Percentiles rank a stretch among this genome's conserved stretches.
phyloP scores from a whole-genome alignment of 2,888 invertebrate genomes.

The Pelosia muscerda region DNA sequence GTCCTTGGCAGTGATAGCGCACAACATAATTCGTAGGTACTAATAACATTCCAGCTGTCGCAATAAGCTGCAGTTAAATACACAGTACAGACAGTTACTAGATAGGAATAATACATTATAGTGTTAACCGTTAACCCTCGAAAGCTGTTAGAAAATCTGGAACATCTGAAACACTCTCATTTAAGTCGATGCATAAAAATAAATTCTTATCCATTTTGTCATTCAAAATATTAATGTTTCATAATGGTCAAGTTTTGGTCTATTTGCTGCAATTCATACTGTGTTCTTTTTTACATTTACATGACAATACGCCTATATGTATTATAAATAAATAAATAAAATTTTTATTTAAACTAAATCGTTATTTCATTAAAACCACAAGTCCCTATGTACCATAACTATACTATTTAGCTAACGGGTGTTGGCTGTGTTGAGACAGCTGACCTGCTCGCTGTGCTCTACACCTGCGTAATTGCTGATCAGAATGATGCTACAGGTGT shows the following conservation, averaged over 20 bases:
- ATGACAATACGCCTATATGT: constrained; percentile 71
- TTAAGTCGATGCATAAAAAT: neutral
- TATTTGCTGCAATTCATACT: constrained; percentile 55
- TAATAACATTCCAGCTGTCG: neutral
- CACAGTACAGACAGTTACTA: too few species aligned
- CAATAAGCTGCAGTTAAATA: too few species aligned
- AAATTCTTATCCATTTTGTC: neutral
- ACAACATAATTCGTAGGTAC: too few species aligned
- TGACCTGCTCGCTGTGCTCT: too few species aligned
- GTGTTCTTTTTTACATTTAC: constrained; percentile 58
- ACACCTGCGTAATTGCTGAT: too few species aligned
- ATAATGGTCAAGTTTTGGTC: constrained; percentile 46
- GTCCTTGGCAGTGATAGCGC: too few species aligned
- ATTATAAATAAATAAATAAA: constrained; percentile 59
- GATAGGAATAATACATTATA: too few species aligned
- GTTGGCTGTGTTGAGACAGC: too few species aligned
- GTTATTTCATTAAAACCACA: neutral
- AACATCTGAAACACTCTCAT: neutral
- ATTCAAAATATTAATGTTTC: constrained; percentile 17
- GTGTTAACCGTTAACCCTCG: too few species aligned
- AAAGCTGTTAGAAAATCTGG: neutral
- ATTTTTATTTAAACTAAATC: constrained; percentile 53
- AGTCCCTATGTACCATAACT: too few species aligned
- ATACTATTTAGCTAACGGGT: too few species aligned
- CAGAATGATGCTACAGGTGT: too few species aligned